These are phyloP conservation scores for Phymanthus crucifer DNA, from an alignment of 92 coral and sea anemone species.

Conservation along the genomic window DNA sequence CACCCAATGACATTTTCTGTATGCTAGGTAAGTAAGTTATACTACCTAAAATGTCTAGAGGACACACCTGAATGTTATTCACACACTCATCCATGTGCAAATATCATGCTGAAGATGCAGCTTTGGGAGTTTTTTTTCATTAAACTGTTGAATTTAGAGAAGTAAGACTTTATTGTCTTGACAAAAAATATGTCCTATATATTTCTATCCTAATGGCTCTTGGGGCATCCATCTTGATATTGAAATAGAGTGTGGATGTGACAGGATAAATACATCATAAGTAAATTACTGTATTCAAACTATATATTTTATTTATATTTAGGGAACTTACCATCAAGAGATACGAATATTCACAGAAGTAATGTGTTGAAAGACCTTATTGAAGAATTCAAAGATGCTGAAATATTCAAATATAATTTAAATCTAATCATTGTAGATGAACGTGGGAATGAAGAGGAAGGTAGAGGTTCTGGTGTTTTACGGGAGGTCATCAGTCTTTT, in stretches of 20 bases:
- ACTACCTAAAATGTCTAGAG: neutral
- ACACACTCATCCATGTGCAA: neutral
- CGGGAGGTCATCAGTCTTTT: constrained; percentile 51
- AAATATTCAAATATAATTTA: neutral
- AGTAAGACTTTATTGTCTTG: neutral
- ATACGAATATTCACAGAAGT: neutral
- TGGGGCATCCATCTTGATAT: neutral
- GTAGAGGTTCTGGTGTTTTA: constrained; percentile 52
- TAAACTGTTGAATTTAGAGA: neutral
- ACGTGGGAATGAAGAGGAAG: constrained; percentile 37
- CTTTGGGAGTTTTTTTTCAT: neutral
- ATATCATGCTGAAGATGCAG: neutral
- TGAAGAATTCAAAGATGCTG: neutral
- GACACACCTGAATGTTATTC: neutral
- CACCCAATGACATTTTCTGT: neutral
- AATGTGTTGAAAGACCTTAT: neutral
- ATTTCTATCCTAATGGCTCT: neutral
- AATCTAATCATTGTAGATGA: constrained; percentile 43
- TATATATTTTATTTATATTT: neutral
- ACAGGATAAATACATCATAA: neutral
- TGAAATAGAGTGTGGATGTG: neutral
- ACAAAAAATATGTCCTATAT: neutral
- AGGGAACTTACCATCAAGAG: neutral
- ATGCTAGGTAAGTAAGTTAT: neutral
- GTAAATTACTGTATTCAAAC: neutral